These are phyloP conservation scores for Tryphoninae sp. DNA, from an alignment of 2,888 invertebrate genomes.

Conservation along the genomic window DNA sequence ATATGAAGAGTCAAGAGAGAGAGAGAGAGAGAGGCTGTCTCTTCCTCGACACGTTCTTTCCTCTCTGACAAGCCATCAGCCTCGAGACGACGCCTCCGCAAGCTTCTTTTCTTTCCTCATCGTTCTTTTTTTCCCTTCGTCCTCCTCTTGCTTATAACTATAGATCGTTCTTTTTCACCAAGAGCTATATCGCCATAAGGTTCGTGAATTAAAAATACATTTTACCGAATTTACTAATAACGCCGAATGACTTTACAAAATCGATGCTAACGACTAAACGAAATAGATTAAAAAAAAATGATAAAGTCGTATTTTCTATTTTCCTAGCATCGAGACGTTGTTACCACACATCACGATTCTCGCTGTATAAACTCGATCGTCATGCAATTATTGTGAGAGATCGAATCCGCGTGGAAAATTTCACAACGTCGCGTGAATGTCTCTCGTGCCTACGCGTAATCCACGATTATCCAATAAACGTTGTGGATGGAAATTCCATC, in stretches of 20 bases:
- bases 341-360: background rate
- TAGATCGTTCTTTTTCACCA: slow-evolving; percentile 30
- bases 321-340: background rate
- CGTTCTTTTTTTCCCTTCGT: slow-evolving; percentile 24
- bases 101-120: slow-evolving; percentile 36
- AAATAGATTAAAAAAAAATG: slow-evolving; percentile 24
- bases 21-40: slow-evolving; percentile 48
- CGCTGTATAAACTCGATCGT: slow-evolving; percentile 16
- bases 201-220: slow-evolving; percentile 59
- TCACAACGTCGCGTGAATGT: slow-evolving; percentile 44
- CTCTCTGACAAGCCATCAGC: slow-evolving; percentile 64
- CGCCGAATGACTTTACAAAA: slow-evolving; percentile 22
- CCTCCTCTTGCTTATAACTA: background rate
- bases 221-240: slow-evolving; percentile 21
- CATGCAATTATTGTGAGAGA: slow-evolving; percentile 45
- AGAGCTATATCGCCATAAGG: slow-evolving; percentile 35
- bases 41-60: slow-evolving; percentile 46
- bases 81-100: slow-evolving; percentile 48
- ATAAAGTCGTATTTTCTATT: background rate
- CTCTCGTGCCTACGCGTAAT: slow-evolving; percentile 46
- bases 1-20: slow-evolving; percentile 30
- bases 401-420: slow-evolving; percentile 44
- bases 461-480: slow-evolving; percentile 65
- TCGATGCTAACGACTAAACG: background rate
- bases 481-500: slow-evolving; percentile 51